Conservation (phyloP, 2,113 vertebrate species). For the Nerophis lumbriciformis region DNA sequence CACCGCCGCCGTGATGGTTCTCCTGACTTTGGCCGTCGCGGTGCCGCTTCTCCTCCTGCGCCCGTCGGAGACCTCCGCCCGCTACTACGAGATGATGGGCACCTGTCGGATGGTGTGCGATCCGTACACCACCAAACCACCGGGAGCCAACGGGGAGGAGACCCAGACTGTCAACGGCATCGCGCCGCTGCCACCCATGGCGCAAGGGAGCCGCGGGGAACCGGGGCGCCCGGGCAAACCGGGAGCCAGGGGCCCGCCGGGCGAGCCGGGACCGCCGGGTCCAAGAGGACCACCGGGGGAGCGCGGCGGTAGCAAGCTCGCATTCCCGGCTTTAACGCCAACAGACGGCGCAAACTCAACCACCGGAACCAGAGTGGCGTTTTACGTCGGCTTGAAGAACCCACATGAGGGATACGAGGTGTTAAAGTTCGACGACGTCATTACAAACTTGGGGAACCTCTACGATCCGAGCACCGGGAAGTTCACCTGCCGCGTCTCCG, state of each 20-base stretch:
- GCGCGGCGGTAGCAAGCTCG: conserved; percentile 65
- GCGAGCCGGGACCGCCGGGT: conserved; percentile 80
- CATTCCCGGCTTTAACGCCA: conserved; percentile 63
- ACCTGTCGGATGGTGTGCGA: conserved; percentile 89
- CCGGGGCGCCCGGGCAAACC: conserved; percentile 80
- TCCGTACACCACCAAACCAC: conserved; percentile 72
- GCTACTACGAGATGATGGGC: conserved; percentile 90
- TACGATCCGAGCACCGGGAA: conserved; percentile 79
- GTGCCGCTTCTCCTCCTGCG: conserved; percentile 72
- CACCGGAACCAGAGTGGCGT: conserved; percentile 76
- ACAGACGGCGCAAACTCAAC: conserved; percentile 70
- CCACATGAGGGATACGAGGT: conserved; percentile 79
- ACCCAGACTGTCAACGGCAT: conserved; percentile 77
- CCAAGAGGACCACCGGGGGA: conserved; percentile 79
- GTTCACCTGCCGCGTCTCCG: conserved; percentile 87
- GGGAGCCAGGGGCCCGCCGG: conserved; percentile 76
- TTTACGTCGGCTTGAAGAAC: conserved; percentile 89
- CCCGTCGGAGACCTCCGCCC: conserved; percentile 69
- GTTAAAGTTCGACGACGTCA: conserved; percentile 74
- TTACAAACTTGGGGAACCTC: conserved; percentile 73
- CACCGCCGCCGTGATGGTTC: conserved; percentile 73
- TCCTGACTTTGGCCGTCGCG: conserved; percentile 74
- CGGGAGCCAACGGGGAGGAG: conserved; percentile 72
- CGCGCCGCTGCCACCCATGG: conserved; percentile 68
- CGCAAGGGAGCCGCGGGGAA: conserved; percentile 80